phyloP scores from a whole-genome alignment of 2,113 vertebrate genomes.

The Malurus elegans region DNA sequence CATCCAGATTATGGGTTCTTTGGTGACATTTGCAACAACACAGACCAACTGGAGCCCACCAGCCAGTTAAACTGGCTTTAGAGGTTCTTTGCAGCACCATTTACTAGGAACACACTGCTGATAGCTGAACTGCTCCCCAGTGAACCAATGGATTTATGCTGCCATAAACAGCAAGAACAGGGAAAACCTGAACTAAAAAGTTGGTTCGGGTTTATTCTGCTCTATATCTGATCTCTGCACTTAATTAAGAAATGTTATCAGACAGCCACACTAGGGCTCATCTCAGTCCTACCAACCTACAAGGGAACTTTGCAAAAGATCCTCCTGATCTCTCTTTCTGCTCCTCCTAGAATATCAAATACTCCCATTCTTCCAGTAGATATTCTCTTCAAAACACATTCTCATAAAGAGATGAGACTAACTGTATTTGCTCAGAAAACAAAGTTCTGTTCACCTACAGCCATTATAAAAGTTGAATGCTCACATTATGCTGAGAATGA shows the following conservation, averaged over 20 bases:
- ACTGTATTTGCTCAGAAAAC: background rate
- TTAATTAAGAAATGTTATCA: constrained; percentile 36
- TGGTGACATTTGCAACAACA: background rate
- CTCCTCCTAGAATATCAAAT: background rate
- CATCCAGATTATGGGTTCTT: background rate
- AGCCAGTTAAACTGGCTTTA: background rate
- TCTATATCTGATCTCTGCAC: background rate
- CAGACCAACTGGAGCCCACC: background rate
- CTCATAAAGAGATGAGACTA: background rate
- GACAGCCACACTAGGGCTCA: background rate
- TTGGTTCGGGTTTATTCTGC: background rate
- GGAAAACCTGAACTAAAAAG: background rate
- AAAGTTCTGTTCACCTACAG: background rate
- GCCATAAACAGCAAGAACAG: background rate
- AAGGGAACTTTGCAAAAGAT: background rate
- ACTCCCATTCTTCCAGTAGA: background rate
- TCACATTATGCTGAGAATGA: background rate
- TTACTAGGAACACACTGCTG: background rate
- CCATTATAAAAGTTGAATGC: background rate
- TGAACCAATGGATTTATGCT: background rate
- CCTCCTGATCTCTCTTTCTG: background rate
- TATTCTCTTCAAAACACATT: background rate
- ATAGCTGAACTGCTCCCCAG: background rate
- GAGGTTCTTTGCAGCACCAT: background rate
- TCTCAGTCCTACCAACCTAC: background rate